Evolutionary conservation across 2,797 vertebrate genomes (phyloP), one percentile per base, ranked within the genome.

Genomic region (Cyprinella venusta): DNA sequence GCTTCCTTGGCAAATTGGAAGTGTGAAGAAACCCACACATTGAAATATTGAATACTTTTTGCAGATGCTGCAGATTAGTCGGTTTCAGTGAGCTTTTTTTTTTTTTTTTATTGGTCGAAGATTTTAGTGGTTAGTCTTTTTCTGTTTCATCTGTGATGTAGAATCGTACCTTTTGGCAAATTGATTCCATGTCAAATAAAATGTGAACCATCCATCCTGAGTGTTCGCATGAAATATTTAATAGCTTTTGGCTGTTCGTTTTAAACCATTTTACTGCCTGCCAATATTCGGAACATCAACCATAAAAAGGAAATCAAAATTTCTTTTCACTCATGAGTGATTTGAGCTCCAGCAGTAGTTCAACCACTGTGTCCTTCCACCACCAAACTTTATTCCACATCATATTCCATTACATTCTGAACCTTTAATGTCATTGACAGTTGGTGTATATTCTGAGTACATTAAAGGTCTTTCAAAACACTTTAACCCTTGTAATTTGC

Each of bases 1-100:
- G 96, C 84, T 98, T 98, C 92, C 94, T 98, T 36, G 97, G 97
- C 45, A 96, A 96, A 75, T 92, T 97, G 38, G 96, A 97, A 90
- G 94, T 95, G 86, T 97, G 90, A 95, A 79, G 8, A 26, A 36
- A n/a, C 18, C 45, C 78, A 70, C 38, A 67, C 75, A 64, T 75
- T 63, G 80, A 74, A 80, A 63, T 63, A 38, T 82, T 67, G 65
- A 48, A 45, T 33, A 3, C 61, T 64, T 52, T 18, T 38, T 8
- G 59, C 42, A 59, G n/a, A 40, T 64, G 50, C 45, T 76, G 15
- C 68, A 8, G 45, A 68, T 79, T 52, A 33, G 40, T 59, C 67
- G 8, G 13, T 64, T 77, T 67, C 52, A 56, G 56, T 45, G 76
- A 56, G 63, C 76, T 40, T 4, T 82, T 59, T 30, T 71, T 56